Evolutionary conservation across 1,140 invertebrate species (phyloP).

Genomic region (Amyelois transitella): DNA sequence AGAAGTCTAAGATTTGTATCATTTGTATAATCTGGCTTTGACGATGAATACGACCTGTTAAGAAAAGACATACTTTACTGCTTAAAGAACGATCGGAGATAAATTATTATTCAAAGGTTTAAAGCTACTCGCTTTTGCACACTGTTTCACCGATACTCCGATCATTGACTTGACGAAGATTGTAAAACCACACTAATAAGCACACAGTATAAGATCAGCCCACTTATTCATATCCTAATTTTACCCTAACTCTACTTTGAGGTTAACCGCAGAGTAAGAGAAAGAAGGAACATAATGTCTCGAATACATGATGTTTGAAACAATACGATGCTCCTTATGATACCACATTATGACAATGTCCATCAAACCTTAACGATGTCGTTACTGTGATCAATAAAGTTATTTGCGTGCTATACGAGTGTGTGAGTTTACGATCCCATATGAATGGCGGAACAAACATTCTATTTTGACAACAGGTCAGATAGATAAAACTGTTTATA

Average conservation of each 20-base stretch:
- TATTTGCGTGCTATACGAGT: constrained; percentile 22
- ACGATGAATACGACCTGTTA: not conserved
- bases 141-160: too few relatives aligned
- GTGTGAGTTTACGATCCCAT: not conserved
- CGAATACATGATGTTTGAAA: not conserved
- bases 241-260: too few relatives aligned
- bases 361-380: constrained; percentile 27
- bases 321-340: constrained; percentile 5
- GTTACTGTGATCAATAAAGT: constrained; percentile 24
- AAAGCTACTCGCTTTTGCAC: too few relatives aligned
- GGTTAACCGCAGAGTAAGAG: too few relatives aligned
- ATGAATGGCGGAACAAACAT: constrained; percentile 1
- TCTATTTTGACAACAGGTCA: not conserved
- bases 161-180: too few relatives aligned
- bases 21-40: not conserved
- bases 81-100: not conserved
- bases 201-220: too few relatives aligned
- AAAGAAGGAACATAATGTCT: too few relatives aligned
- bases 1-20: not conserved
- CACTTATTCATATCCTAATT: too few relatives aligned
- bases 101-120: too few relatives aligned
- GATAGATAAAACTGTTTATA: not conserved
- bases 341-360: constrained; percentile 13
- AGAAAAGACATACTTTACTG: not conserved
- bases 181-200: too few relatives aligned